Base-by-base conservation (phyloP, 2,888 invertebrate species). In the Entomobrya proxima region DNA sequence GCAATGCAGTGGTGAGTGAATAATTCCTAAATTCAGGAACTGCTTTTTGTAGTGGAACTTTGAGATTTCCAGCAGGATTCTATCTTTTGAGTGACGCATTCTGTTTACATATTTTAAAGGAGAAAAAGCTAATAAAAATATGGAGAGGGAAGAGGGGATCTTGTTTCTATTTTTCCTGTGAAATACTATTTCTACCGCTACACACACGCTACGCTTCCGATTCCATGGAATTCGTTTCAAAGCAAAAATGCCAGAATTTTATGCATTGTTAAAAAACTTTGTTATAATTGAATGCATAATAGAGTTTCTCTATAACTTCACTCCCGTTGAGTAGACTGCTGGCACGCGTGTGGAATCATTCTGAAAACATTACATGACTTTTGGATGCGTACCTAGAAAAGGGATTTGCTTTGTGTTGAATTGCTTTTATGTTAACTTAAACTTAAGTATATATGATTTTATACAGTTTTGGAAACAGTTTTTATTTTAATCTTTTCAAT, bases 21-120 rank as follows among this genome's bases (percentile, higher is more conserved):
- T 78, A 78, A 79, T 64, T 67, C 24, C 40, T 11, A 40, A 40
- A 24, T 40, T 67, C 15, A 35, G 35, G 24, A 55, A n/a, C 24
- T 18, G n/a, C n/a, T n/a, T n/a, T n/a, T n/a, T n/a, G 61, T 61
- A 74, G 52, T 79, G 67, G 67, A 80, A 79, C 85, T 64, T 64
- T 44, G 55, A 75, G 74, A 79, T 79, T 85, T 75, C 47, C 75
- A 35, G 75, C 55, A 79, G 74, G 27, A 52, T 5, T 6, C 61
- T 67, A 37, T 67, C 40, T 40, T 64, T 69, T 78, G 79, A 85
- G 74, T 75, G 75, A 79, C 74, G 77, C 79, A 79, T 74, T 79
- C 85, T 75, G 79, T 61, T 79, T 79, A 58, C 72, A 61, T 83
- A 67, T 50, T 75, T 81, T 64, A 74, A 61, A 72, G 24, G 21